phyloP scores from a whole-genome alignment of 2,113 vertebrate species.

The Dipodomys ordii region DNA sequence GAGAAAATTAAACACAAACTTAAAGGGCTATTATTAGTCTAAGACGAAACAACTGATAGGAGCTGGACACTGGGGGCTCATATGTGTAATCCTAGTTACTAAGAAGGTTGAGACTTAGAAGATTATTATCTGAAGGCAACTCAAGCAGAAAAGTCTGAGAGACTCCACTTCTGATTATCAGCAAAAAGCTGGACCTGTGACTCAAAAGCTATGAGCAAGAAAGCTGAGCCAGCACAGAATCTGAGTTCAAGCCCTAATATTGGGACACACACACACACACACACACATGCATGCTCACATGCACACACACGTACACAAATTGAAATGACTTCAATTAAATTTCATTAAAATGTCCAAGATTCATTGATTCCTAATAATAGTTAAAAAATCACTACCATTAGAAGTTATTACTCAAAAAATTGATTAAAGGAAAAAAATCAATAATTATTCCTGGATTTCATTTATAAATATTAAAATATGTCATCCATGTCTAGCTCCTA shows the following conservation, averaged over 20 bases:
- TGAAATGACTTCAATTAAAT: background rate
- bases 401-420: background rate
- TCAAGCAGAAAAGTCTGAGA: too few species aligned
- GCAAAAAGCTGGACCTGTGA: too few species aligned
- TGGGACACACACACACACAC: too few species aligned
- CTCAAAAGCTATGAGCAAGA: too few species aligned
- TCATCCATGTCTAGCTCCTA: background rate
- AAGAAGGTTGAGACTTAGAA: too few species aligned
- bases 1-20: background rate
- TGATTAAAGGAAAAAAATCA: slow-evolving; percentile 8
- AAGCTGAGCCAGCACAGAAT: too few species aligned
- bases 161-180: too few species aligned
- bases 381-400: background rate
- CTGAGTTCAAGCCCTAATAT: too few species aligned
- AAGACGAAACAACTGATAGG: background rate
- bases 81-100: too few species aligned
- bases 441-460: background rate
- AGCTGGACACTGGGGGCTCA: too few species aligned
- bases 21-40: background rate
- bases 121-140: too few species aligned
- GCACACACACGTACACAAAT: background rate
- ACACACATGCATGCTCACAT: too few species aligned
- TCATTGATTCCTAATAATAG: background rate
- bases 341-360: slow-evolving; percentile 12
- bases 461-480: slow-evolving; percentile 14